phyloP scores from a whole-genome alignment of 2,797 vertebrate species.

The Gephyroberyx darwinii region DNA sequence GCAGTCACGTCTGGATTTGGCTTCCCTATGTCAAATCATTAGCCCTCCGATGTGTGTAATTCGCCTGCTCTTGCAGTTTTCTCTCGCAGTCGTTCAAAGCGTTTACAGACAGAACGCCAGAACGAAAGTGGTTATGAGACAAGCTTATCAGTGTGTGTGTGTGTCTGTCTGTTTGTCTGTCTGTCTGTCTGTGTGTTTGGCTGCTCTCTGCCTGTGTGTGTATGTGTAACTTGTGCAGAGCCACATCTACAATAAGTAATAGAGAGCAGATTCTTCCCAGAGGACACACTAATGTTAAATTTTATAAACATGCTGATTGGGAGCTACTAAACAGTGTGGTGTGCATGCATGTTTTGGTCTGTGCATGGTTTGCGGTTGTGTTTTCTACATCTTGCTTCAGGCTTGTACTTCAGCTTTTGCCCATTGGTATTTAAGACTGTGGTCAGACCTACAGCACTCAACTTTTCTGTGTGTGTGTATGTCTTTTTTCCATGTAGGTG shows the following conservation, averaged over 20 bases:
- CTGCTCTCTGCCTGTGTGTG: constrained; percentile 9
- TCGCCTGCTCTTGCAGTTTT: constrained; percentile 62
- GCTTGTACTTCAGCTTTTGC: constrained; percentile 52
- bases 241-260: constrained; percentile 70
- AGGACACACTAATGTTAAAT: constrained; percentile 62
- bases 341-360: constrained; percentile 65
- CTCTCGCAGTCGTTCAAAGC: constrained; percentile 57
- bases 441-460: constrained; percentile 61
- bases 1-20: constrained; percentile 56
- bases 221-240: constrained; percentile 40
- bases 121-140: constrained; percentile 50
- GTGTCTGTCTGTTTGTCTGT: constrained; percentile 12
- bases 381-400: constrained; percentile 57
- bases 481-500: constrained; percentile 79
- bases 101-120: constrained; percentile 69
- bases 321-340: constrained; percentile 68
- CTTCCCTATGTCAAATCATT: constrained; percentile 66
- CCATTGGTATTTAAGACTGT: constrained; percentile 65
- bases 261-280: constrained; percentile 75
- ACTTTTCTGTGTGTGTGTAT: constrained; percentile 52
- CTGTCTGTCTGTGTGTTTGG: constrained; percentile 9
- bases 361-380: constrained; percentile 59
- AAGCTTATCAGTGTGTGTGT: constrained; percentile 54
- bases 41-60: constrained; percentile 67
- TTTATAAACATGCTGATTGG: constrained; percentile 76